A percentile compares a stretch with the other conserved stretches of the same genome.
phyloP scores from a whole-genome alignment of 2,113 vertebrate genomes.

The Podilymbus podiceps region DNA sequence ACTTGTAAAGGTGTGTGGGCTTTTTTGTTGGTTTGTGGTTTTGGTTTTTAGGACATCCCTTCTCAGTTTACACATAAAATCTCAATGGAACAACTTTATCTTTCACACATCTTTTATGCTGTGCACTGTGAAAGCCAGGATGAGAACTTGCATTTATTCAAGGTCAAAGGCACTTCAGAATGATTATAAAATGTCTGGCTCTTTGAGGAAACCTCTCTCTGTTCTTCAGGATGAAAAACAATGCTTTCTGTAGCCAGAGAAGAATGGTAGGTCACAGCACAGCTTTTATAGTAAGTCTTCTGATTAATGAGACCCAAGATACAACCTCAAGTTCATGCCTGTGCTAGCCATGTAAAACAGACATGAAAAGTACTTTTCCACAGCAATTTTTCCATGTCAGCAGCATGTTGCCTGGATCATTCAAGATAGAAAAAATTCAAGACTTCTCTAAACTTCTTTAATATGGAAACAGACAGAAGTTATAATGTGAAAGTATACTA shows the following conservation, averaged over 20 bases:
- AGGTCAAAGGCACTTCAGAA: neutral
- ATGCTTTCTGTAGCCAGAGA: neutral
- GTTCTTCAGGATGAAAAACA: neutral
- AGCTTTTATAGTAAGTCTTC: neutral
- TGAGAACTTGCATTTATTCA: neutral
- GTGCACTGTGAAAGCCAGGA: neutral
- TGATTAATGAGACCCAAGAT: neutral
- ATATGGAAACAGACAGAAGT: neutral
- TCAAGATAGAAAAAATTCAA: neutral
- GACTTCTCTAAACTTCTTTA: neutral
- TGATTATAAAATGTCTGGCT: neutral
- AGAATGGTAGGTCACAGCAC: neutral
- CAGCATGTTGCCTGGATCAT: neutral
- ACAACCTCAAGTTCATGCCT: neutral
- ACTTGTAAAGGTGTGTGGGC: neutral
- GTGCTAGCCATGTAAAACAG: fast-evolving
- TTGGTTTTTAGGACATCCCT: neutral
- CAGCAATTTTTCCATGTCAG: neutral
- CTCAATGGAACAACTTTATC: neutral
- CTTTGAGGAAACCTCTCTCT: neutral
- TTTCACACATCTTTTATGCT: neutral
- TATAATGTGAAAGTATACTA: neutral
- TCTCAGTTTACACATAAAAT: neutral
- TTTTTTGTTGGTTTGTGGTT: neutral
- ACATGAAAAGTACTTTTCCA: neutral